Evolutionary conservation across 30 jellyfish, hydroid and myxozoan genomes (phyloP), one percentile per base, ranked within the genome.

Genomic region (Turritopsis rubra): DNA sequence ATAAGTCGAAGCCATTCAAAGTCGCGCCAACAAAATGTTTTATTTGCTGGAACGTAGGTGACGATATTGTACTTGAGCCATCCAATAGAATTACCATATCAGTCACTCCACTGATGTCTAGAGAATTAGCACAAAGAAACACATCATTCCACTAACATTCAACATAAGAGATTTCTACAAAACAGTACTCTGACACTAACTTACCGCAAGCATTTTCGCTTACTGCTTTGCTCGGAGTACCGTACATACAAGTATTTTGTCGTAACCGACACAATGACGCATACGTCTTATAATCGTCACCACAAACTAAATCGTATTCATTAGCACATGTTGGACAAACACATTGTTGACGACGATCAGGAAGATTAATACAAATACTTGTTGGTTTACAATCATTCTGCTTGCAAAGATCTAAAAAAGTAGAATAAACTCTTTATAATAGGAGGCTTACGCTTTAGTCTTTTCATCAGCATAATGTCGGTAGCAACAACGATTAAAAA

Each of bases 181-280:
- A n/a, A n/a, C n/a, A n/a, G n/a, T n/a, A n/a, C n/a, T n/a, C n/a
- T n/a, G n/a, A n/a, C n/a, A n/a, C n/a, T n/a, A n/a, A 25, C 96
- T 80, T 72, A 92, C 98, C 96, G 65, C 98, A 92, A 0, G 95
- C 89, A 18, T 52, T 85, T 1, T 83, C 30, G 20, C 85, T 53
- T n/a, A 71, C 74, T 18, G 73, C 77, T 24, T 52, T 31, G 52
- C 78, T 65, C 24, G 90, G 88, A 4, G 75, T 0, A 16, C 84
- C 90, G 60, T 77, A 41, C 13, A 81, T 27, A 66, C 98, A 92
- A 23, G 85, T 76, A 28, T 79, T 81, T 52, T 81, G 87, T 8
- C 60, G 60, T 84, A 92, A 79, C 83, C 94, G 88, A 79, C 98
- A 92, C 66, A 81, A 90, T 52, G 93, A 85, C 53, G 98, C 92